phyloP scores from a whole-genome alignment of 2,888 invertebrate genomes.

The Microplitis manilae region DNA sequence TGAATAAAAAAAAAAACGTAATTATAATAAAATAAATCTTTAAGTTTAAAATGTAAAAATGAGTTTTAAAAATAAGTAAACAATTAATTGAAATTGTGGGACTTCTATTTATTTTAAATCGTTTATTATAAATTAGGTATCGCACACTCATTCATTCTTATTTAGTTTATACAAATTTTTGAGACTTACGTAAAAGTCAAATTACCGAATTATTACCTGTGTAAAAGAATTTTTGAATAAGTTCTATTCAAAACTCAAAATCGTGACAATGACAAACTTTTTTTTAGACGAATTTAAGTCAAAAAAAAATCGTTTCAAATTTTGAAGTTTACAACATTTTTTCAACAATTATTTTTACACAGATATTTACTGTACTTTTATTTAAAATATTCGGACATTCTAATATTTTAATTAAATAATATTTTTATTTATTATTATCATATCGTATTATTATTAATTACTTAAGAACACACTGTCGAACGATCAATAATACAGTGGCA shows the following conservation, averaged over 20 bases:
- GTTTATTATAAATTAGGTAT: conserved; percentile 54
- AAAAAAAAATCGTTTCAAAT: too few species aligned
- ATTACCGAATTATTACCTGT: neutral
- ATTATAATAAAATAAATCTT: conserved; percentile 41
- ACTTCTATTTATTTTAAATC: conserved; percentile 51
- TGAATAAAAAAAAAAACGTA: neutral
- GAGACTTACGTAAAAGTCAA: neutral
- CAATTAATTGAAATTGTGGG: conserved; percentile 41
- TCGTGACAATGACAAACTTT: too few species aligned
- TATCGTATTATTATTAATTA: conserved; percentile 3
- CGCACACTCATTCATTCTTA: conserved; percentile 68
- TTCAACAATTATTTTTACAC: neutral
- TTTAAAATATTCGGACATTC: neutral
- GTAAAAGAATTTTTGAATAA: too few species aligned
- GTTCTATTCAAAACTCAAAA: too few species aligned
- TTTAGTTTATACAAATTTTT: conserved; percentile 56
- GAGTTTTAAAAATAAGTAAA: conserved; percentile 15
- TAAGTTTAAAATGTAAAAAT: conserved; percentile 5
- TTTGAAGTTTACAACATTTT: too few species aligned
- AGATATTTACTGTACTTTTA: conserved; percentile 21
- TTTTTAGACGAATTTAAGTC: too few species aligned
- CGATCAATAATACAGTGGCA: conserved; percentile 18
- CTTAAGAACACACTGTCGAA: neutral
- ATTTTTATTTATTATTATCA: neutral
- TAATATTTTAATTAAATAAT: neutral